A percentile compares a stretch with the other conserved stretches of the same genome.
These are phyloP conservation scores for Apostichopus parvimensis DNA, from an alignment of 35 echinoderm and acorn worm species.

Conservation along the genomic window DNA sequence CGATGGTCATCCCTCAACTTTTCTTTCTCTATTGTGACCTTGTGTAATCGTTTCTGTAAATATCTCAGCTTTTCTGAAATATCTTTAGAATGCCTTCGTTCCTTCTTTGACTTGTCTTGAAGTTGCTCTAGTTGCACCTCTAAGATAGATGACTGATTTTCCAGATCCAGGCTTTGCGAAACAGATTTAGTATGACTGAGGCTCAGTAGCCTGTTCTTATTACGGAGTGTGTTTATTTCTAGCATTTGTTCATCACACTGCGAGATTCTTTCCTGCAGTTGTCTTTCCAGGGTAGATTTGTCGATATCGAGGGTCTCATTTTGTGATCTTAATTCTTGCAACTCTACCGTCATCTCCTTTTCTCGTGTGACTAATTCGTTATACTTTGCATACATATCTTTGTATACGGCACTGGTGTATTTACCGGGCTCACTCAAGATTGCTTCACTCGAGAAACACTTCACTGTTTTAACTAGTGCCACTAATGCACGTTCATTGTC, in stretches of 20 bases:
- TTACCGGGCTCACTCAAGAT: slow-evolving; percentile 24
- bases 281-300: not conserved
- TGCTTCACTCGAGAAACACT: slow-evolving; percentile 17
- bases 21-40: not conserved
- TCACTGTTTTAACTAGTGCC: slow-evolving; percentile 6
- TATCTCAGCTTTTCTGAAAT: not conserved
- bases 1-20: not conserved
- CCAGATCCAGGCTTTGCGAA: slow-evolving; percentile 1
- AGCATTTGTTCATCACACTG: not conserved
- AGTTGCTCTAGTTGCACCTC: not conserved
- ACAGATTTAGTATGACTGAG: slow-evolving; percentile 32
- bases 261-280: not conserved
- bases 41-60: slow-evolving; percentile 15
- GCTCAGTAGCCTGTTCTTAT: slow-evolving; percentile 14
- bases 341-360: not conserved
- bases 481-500: slow-evolving; percentile 22
- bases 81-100: slow-evolving; percentile 14
- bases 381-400: slow-evolving; percentile 37
- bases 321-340: slow-evolving; percentile 3
- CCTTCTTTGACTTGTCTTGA: not conserved
- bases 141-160: slow-evolving; percentile 18
- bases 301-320: not conserved
- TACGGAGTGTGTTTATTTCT: not conserved
- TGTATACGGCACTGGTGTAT: slow-evolving; percentile 37
- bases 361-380: not conserved